phyloP scores from a whole-genome alignment of 2,888 invertebrate species.

The Caenorhabditis doughertyi region DNA sequence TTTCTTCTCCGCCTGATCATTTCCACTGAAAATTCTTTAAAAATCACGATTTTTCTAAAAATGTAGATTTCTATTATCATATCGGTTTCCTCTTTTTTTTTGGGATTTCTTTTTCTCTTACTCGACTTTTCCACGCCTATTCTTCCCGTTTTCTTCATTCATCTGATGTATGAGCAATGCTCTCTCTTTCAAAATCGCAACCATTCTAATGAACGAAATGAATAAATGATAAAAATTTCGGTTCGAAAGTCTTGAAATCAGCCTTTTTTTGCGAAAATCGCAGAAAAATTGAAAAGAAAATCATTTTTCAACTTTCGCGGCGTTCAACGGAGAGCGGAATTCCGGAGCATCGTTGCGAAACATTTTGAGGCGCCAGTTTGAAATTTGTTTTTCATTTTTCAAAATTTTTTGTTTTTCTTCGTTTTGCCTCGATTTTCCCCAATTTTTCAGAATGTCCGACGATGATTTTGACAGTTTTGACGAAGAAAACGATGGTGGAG shows the following conservation, averaged over 20 bases:
- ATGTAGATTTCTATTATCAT: slow-evolving; percentile 29
- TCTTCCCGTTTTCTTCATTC: not conserved
- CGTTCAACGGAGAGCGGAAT: slow-evolving; percentile 1
- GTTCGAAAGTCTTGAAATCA: too few species aligned
- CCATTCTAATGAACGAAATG: too few species aligned
- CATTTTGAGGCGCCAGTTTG: slow-evolving; percentile 4
- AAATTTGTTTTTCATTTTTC: slow-evolving; percentile 2
- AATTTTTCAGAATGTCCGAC: slow-evolving; percentile 46
- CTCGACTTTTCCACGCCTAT: not conserved
- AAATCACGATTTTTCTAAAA: not conserved
- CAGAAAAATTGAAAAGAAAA: not conserved
- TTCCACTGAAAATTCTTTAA: slow-evolving; percentile 12
- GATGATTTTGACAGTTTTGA: slow-evolving; percentile 45
- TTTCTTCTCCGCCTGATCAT: not conserved
- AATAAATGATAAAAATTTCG: not conserved
- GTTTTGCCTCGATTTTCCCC: slow-evolving; percentile 8
- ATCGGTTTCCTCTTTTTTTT: slow-evolving; percentile 10
- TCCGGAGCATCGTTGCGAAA: slow-evolving; percentile 40
- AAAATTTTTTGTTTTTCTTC: not conserved
- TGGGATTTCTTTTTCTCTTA: not conserved
- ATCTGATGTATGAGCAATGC: not conserved
- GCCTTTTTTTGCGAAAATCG: too few species aligned
- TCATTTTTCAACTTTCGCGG: too few species aligned
- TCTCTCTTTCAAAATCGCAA: too few species aligned
- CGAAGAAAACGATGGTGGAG: not conserved